Base-by-base conservation (phyloP, 2,797 vertebrate species). In the Antennarius maculatus region DNA sequence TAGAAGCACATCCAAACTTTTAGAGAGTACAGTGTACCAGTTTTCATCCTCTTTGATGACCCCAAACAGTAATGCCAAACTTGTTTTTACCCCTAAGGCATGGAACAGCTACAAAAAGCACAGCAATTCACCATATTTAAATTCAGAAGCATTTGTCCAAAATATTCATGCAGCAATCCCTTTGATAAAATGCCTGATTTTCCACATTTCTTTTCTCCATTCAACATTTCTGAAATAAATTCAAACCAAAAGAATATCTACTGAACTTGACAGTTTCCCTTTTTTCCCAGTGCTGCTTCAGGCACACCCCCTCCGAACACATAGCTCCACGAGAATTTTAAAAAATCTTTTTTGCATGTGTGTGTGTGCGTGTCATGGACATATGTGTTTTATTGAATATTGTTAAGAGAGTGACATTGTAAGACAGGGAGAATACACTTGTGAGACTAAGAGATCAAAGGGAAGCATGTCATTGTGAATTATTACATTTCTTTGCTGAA, bases 401-500 rank as follows among this genome's bases (percentile, higher is more conserved):
- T 77, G 83, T 74, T 83, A 82, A 82, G 69, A 83, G 78, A 83
- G 67, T 78, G 71, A 72, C 82, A 82, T 86, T 76, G 73, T 71
- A 66, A 79, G 49, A 83, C 56, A 68, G 61, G 42, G 61, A 79
- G 39, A 77, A 83, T 29, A 63, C 53, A 63, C 71, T 81, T 54
- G 70, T 76, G 79, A 84, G 83, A 88, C 77, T 76, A 80, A 71
- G 68, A 89, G 85, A 92, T 92, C 87, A 91, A 89, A 92, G 83
- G 55, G 59, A 68, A 53, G 46, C 62, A 46, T 78, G 72, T 84
- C 71, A 76, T 77, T 77, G 69, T 77, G 43, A 74, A 66, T 76
- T 76, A 66, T 66, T 70, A 66, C 59, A 58, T 77, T 61, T 78
- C 49, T 74, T 72, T 69, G 66, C 50, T 67, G 66, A 61, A 64